phyloP scores from a whole-genome alignment of 2,113 vertebrate species.

The Probosciger aterrimus region DNA sequence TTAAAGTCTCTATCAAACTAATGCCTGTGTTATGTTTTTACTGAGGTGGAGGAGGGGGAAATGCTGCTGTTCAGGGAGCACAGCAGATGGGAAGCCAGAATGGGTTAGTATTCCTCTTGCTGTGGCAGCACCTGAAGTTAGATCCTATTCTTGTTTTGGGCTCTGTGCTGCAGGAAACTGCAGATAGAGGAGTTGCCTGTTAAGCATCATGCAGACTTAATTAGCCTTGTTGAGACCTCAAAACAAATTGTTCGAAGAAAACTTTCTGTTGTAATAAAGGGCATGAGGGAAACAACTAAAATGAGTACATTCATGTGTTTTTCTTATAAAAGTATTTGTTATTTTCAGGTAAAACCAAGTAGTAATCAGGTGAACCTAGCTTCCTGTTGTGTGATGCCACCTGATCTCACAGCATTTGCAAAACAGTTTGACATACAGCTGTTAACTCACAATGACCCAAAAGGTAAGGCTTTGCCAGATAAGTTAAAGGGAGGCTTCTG shows the following conservation, averaged over 20 bases:
- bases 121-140: neutral
- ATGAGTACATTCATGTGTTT: neutral
- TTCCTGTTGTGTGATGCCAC: slow-evolving; percentile 99
- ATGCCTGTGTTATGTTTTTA: neutral
- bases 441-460: slow-evolving; percentile 94
- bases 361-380: slow-evolving; percentile 99
- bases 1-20: neutral
- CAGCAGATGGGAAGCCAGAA: neutral
- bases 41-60: neutral
- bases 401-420: slow-evolving; percentile 95
- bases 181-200: neutral
- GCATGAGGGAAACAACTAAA: neutral
- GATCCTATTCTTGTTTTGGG: neutral
- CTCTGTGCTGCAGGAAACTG: neutral
- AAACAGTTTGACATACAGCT: slow-evolving; percentile 97
- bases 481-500: neutral
- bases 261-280: neutral
- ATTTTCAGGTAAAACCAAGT: slow-evolving; percentile 90
- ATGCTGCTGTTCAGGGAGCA: neutral
- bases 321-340: neutral
- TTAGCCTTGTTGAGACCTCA: neutral
- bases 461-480: slow-evolving; percentile 77
- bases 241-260: neutral
- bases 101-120: neutral
- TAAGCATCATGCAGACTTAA: neutral